phyloP scores from a whole-genome alignment of 1,140 invertebrate species.

The Anadara kagoshimensis region DNA sequence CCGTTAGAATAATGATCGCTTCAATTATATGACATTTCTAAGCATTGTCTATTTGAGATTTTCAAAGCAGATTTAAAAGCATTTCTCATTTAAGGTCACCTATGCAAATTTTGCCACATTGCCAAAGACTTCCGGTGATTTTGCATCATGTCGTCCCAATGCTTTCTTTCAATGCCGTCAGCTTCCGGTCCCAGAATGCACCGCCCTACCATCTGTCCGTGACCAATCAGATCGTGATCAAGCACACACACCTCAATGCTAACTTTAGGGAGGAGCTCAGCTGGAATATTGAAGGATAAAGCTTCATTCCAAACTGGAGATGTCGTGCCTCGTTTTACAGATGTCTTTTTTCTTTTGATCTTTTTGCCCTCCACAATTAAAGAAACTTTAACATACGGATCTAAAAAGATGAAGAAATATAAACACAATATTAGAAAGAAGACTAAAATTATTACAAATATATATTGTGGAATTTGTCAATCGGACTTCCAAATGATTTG shows the following conservation, averaged over 20 bases:
- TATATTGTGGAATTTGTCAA: too few relatives aligned
- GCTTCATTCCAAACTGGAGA: constrained; percentile 80
- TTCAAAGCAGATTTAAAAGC: too few relatives aligned
- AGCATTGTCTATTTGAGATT: too few relatives aligned
- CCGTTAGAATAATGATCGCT: too few relatives aligned
- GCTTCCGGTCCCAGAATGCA: constrained; percentile 74
- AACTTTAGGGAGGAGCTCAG: constrained; percentile 63
- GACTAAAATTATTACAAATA: too few relatives aligned
- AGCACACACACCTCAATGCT: constrained; percentile 62
- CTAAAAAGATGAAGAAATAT: constrained; percentile 65
- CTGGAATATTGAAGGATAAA: constrained; percentile 78
- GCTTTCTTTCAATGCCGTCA: constrained; percentile 82
- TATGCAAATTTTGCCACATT: constrained; percentile 87
- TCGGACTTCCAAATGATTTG: too few relatives aligned
- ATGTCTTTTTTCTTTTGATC: constrained; percentile 79
- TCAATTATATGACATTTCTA: too few relatives aligned
- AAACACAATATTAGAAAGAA: neutral
- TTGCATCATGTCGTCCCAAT: constrained; percentile 90
- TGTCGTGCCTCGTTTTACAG: constrained; percentile 75
- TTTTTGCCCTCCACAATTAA: constrained; percentile 77
- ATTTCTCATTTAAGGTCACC: neutral
- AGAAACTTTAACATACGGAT: constrained; percentile 79
- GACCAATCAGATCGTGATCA: constrained; percentile 66
- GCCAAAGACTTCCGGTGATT: constrained; percentile 86
- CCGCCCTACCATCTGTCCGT: constrained; percentile 60